These are phyloP conservation scores for Bubo blakistoni DNA, from an alignment of 2,113 vertebrate genomes.

Conservation along the genomic window DNA sequence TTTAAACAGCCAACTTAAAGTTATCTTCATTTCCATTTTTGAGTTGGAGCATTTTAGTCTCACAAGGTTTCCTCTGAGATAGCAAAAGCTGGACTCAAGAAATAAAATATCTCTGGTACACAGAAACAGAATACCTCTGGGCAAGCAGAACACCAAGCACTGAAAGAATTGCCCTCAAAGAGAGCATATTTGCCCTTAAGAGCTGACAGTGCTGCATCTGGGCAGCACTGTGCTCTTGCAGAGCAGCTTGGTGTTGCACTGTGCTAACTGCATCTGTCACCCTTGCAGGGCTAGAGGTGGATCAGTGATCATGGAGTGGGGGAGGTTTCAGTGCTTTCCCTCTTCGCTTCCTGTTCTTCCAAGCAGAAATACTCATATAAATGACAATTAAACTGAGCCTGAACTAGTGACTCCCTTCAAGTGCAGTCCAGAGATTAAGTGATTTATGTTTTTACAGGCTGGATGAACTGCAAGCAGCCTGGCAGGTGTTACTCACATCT, in stretches of 20 bases:
- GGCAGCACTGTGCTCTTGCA: not conserved
- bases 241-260: not conserved
- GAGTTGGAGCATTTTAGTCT: not conserved
- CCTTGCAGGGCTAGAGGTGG: no score
- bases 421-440: not conserved
- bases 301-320: accelerated
- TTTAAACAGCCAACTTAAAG: not conserved
- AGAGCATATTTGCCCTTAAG: not conserved
- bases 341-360: not conserved
- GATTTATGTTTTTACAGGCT: not conserved
- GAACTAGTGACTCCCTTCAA: not conserved
- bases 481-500: not conserved
- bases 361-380: not conserved
- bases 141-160: not conserved
- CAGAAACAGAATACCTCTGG: not conserved
- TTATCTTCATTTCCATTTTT: not conserved
- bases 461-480: not conserved
- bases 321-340: not conserved
- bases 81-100: not conserved
- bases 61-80: not conserved
- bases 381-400: not conserved
- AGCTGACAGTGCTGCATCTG: not conserved
- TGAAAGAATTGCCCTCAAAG: not conserved
- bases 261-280: not conserved
- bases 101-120: not conserved